Evolutionary conservation across 2,888 invertebrate species (phyloP).

Genomic region (Abrostola triplasia): DNA sequence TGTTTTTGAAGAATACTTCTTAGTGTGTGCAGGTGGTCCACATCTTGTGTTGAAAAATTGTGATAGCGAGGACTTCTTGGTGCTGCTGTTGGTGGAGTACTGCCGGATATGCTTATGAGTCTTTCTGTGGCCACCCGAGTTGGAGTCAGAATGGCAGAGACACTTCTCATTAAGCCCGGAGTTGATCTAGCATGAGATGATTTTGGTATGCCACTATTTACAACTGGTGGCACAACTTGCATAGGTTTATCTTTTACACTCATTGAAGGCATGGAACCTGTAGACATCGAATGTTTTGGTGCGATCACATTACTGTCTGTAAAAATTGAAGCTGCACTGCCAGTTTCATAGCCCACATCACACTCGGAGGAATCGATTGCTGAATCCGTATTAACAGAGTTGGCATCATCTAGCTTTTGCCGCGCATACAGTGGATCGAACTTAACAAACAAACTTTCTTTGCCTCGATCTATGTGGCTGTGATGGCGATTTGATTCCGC

Average conservation of each 20-base stretch:
- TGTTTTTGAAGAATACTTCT: slow-evolving; percentile 78
- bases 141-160: slow-evolving; percentile 81
- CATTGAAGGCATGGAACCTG: slow-evolving; percentile 64
- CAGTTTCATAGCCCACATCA: slow-evolving; percentile 83
- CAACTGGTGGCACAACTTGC: slow-evolving; percentile 81
- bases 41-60: slow-evolving; percentile 53
- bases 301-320: slow-evolving; percentile 68
- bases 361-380: slow-evolving; percentile 69
- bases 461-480: slow-evolving; percentile 76
- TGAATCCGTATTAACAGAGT: slow-evolving; percentile 61
- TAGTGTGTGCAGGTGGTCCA: slow-evolving; percentile 75
- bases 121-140: slow-evolving; percentile 79
- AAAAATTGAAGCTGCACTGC: slow-evolving; percentile 74
- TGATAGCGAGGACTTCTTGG: slow-evolving; percentile 73
- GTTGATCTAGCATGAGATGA: slow-evolving; percentile 60
- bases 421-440: slow-evolving; percentile 88
- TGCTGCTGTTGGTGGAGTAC: slow-evolving; percentile 78
- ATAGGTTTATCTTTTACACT: slow-evolving; percentile 76
- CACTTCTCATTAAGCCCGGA: slow-evolving; percentile 79
- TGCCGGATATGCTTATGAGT: slow-evolving; percentile 78
- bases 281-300: slow-evolving; percentile 72
- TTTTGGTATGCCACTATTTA: slow-evolving; percentile 70
- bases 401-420: slow-evolving; percentile 61
- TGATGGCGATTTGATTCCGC: slow-evolving; percentile 76
- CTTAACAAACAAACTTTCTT: slow-evolving; percentile 91